A percentile compares a stretch with the other conserved stretches of the same genome.
Evolutionary conservation across 2,113 vertebrate species (phyloP).

Genomic region (Lonchura striata): DNA sequence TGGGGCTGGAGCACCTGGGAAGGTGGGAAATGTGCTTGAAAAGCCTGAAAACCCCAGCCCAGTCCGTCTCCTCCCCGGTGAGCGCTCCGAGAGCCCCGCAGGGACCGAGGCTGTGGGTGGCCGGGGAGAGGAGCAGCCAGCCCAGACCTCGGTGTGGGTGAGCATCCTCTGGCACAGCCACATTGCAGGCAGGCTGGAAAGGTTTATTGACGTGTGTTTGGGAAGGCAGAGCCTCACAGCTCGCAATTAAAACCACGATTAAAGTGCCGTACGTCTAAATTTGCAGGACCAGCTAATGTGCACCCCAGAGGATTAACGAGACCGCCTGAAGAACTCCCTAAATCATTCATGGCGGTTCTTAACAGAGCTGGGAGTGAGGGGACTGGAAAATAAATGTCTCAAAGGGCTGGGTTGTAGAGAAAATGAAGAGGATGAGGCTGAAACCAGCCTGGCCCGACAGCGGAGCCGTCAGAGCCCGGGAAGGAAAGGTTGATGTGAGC

Average conservation of each 20-base stretch:
- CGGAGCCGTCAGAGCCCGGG: fast-evolving
- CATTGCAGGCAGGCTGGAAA: background rate
- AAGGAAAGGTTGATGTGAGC: background rate
- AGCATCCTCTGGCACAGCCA: background rate
- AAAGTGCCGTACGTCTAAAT: constrained; percentile 27
- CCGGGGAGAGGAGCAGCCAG: background rate
- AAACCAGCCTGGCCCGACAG: background rate
- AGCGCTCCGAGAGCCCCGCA: background rate
- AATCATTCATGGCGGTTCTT: background rate
- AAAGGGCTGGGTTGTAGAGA: background rate
- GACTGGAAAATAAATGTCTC: background rate
- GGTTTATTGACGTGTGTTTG: background rate
- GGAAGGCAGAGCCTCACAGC: background rate
- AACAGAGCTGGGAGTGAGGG: background rate
- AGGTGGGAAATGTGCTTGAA: fast-evolving
- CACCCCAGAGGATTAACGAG: constrained; percentile 10
- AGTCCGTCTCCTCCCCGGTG: fast-evolving
- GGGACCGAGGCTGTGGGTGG: background rate
- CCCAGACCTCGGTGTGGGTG: fast-evolving
- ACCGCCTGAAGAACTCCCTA: background rate
- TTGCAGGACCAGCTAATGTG: background rate
- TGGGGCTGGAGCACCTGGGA: too few relatives aligned
- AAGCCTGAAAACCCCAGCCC: background rate
- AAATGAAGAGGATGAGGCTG: background rate
- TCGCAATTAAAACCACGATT: constrained; percentile 35